A percentile compares a stretch with the other conserved stretches of the same genome.
Evolutionary conservation across 2,888 invertebrate species (phyloP).

Genomic region (Galerucella nymphaeae): DNA sequence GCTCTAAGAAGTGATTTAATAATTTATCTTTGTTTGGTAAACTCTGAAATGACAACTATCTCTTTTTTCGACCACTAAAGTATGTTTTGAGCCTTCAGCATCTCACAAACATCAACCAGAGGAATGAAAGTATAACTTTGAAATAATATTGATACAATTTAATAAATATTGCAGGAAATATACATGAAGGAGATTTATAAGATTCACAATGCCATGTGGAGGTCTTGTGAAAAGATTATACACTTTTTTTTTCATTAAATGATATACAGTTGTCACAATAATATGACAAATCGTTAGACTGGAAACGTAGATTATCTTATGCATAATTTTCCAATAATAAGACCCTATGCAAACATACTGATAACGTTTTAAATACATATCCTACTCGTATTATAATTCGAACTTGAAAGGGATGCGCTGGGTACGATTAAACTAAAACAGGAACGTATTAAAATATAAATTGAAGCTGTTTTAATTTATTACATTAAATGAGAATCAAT

Average conservation of each 20-base stretch:
- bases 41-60: too few relatives aligned
- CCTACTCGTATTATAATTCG: constrained; percentile 35
- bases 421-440: constrained; percentile 26
- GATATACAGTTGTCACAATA: constrained; percentile 10
- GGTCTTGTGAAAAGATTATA: background rate
- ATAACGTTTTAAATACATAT: constrained; percentile 38
- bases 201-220: background rate
- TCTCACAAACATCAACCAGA: too few relatives aligned
- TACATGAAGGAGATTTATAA: too few relatives aligned
- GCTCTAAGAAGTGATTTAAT: too few relatives aligned
- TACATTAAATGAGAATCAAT: too few relatives aligned
- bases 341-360: constrained; percentile 44
- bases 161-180: too few relatives aligned
- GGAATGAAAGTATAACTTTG: too few relatives aligned
- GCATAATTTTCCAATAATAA: constrained; percentile 47
- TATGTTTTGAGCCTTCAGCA: too few relatives aligned
- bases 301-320: constrained; percentile 39
- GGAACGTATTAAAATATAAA: constrained; percentile 16
- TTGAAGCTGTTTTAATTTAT: too few relatives aligned
- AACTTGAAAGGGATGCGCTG: constrained; percentile 34
- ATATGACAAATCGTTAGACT: constrained; percentile 41
- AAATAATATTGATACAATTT: too few relatives aligned
- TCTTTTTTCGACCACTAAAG: too few relatives aligned
- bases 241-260: background rate
- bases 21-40: too few relatives aligned